Conservation (phyloP, 2,113 vertebrate species). For the Centrocercus urophasianus region DNA sequence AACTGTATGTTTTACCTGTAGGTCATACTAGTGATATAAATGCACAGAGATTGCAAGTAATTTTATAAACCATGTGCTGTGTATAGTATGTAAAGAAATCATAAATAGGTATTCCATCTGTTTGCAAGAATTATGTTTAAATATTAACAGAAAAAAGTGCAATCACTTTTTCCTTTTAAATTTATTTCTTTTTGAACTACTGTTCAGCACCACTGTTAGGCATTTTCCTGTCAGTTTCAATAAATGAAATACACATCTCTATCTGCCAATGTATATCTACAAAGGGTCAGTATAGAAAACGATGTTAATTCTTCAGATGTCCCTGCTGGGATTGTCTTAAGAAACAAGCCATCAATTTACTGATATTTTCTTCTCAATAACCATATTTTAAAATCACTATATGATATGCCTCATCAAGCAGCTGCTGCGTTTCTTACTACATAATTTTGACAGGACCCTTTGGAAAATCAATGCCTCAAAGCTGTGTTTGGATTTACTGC, state of each 20-base stretch:
- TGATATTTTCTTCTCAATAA: constrained; percentile 59
- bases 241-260: not conserved
- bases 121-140: not conserved
- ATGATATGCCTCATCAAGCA: constrained; percentile 62
- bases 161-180: not conserved
- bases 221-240: not conserved
- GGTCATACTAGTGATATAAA: not conserved
- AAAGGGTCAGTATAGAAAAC: not conserved
- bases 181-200: not conserved
- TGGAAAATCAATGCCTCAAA: constrained; percentile 75
- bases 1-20: not conserved
- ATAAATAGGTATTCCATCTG: not conserved
- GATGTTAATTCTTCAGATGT: not conserved
- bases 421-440: constrained; percentile 70
- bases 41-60: not conserved
- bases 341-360: constrained; percentile 39
- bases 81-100: not conserved
- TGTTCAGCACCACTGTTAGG: not conserved
- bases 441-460: constrained; percentile 72
- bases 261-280: not conserved
- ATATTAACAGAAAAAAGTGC: not conserved
- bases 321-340: not conserved
- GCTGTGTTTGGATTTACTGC: constrained; percentile 75
- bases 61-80: not conserved
- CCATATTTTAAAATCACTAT: constrained; percentile 62